Percentiles rank a stretch among this genome's conserved stretches.
These are phyloP conservation scores for Tokudaia muenninki DNA, from an alignment of 2,797 vertebrate species.

Conservation along the genomic window DNA sequence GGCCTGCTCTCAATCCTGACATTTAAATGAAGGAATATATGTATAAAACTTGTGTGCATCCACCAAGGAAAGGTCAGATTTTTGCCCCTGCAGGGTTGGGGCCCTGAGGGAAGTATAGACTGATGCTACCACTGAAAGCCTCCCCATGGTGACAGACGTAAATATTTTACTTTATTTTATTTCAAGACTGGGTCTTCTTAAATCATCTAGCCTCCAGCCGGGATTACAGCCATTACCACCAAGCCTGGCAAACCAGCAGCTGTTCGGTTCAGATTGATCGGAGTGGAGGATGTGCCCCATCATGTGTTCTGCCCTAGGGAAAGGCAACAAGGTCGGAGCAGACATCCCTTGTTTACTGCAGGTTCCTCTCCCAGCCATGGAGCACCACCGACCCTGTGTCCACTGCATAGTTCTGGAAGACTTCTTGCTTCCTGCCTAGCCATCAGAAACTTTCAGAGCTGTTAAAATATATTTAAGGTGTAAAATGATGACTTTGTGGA, in stretches of 20 bases:
- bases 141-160: not conserved
- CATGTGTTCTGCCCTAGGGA: not conserved
- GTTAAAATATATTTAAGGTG: not conserved
- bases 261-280: not conserved
- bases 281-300: not conserved
- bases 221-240: not conserved
- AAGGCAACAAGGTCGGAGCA: not conserved
- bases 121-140: not conserved
- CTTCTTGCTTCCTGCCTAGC: not conserved
- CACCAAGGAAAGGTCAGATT: not conserved
- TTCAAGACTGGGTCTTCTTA: not conserved
- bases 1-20: not conserved
- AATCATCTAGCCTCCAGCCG: not conserved
- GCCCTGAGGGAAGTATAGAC: not conserved
- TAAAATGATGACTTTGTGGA: not conserved
- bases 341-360: not conserved
- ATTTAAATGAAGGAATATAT: constrained; percentile 36
- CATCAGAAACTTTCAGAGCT: not conserved
- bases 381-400: not conserved
- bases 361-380: not conserved
- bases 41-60: not conserved
- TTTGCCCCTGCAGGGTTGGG: not conserved
- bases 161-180: not conserved
- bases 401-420: not conserved
- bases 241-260: not conserved